Conservation (phyloP, 2,888 invertebrate species). For the Volucella inflata region DNA sequence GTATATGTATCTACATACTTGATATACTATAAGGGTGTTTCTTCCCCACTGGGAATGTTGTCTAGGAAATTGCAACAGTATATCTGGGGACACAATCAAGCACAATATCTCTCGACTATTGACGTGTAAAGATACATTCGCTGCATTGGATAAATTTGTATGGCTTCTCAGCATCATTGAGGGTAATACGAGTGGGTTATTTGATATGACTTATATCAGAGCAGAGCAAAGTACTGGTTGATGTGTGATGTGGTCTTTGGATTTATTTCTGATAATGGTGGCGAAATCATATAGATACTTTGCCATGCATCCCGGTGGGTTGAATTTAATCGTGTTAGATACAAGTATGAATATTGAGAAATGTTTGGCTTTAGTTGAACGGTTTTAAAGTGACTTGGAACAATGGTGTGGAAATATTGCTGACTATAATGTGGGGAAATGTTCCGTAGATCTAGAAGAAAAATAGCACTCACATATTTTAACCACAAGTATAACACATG, state of each 20-base stretch:
- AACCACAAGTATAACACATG: no score
- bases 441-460: neutral
- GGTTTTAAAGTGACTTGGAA: slow-evolving; percentile 32
- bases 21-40: no score
- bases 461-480: neutral
- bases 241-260: slow-evolving; percentile 69
- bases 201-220: slow-evolving; percentile 61
- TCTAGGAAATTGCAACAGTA: neutral
- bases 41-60: no score
- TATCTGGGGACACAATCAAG: neutral
- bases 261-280: slow-evolving; percentile 42
- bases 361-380: slow-evolving; percentile 28
- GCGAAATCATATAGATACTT: slow-evolving; percentile 41
- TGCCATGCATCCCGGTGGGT: slow-evolving; percentile 43
- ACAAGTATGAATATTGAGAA: slow-evolving; percentile 6
- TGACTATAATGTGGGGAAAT: slow-evolving; percentile 7
- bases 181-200: slow-evolving; percentile 58
- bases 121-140: slow-evolving; percentile 52
- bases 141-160: slow-evolving; percentile 50
- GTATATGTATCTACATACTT: no score
- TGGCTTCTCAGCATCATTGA: slow-evolving; percentile 64
- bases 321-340: slow-evolving; percentile 26
- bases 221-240: slow-evolving; percentile 31
- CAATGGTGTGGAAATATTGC: slow-evolving; percentile 18
- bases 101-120: slow-evolving; percentile 21